Conservation (phyloP, 2,797 vertebrate genomes). For the Bradypodion ventrale region DNA sequence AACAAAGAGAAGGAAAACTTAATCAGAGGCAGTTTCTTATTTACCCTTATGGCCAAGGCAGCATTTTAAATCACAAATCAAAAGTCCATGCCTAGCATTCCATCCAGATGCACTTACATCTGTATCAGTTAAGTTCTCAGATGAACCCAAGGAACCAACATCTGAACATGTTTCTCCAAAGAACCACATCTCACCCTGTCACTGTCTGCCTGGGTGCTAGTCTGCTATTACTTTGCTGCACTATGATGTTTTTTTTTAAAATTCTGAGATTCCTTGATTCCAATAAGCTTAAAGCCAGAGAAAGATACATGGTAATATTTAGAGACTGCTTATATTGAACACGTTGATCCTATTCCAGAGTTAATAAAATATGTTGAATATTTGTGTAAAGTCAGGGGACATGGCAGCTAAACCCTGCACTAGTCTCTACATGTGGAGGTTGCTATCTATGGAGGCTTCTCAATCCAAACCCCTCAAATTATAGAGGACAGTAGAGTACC, state of each 20-base stretch:
- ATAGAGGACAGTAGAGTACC: not conserved
- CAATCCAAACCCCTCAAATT: too few species aligned
- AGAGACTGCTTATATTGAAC: too few species aligned
- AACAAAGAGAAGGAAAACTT: constrained; percentile 5
- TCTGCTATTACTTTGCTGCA: not conserved
- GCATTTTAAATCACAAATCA: not conserved
- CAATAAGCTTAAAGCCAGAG: too few species aligned
- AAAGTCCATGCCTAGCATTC: not conserved
- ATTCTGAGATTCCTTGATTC: too few species aligned
- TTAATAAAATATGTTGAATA: too few species aligned
- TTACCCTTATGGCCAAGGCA: not conserved
- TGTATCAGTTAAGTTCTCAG: not conserved
- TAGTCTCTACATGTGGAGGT: not conserved
- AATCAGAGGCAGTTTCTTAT: not conserved
- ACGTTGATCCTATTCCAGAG: too few species aligned
- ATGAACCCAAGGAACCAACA: too few species aligned
- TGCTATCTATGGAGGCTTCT: too few species aligned
- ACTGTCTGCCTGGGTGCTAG: too few species aligned
- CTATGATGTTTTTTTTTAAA: not conserved
- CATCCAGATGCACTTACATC: not conserved
- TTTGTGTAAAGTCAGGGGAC: too few species aligned
- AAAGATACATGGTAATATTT: too few species aligned
- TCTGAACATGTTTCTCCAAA: not conserved
- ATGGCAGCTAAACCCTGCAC: too few species aligned
- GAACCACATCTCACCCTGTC: not conserved